Percentiles rank a stretch among this genome's conserved stretches.
These are phyloP conservation scores for Drosophila formosana DNA, from an alignment of 2,888 invertebrate genomes.

Conservation along the genomic window DNA sequence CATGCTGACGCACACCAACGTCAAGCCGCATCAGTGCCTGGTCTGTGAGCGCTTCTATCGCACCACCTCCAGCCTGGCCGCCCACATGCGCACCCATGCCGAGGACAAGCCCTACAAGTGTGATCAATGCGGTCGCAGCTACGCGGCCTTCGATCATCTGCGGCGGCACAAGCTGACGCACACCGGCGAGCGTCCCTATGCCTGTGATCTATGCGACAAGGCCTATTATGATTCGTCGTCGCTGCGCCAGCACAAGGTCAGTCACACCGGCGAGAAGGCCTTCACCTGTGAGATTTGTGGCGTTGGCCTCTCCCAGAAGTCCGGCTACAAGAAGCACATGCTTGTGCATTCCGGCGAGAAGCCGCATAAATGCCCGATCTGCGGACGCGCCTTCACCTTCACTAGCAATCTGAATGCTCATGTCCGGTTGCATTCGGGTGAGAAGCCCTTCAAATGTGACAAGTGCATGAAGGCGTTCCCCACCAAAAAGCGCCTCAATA, in stretches of 20 bases:
- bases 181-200: conserved; percentile 67
- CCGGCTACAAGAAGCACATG: conserved; percentile 85
- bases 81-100: conserved; percentile 70
- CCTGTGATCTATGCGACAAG: conserved; percentile 82
- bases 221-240: conserved; percentile 84
- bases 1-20: conserved; percentile 82
- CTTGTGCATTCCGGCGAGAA: conserved; percentile 84
- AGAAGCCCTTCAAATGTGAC: conserved; percentile 82
- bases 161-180: conserved; percentile 68
- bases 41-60: conserved; percentile 65
- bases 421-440: conserved; percentile 82
- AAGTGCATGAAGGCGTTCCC: conserved; percentile 82
- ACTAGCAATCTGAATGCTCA: conserved; percentile 85
- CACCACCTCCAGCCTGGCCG: conserved; percentile 69
- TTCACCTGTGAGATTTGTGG: conserved; percentile 84
- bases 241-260: conserved; percentile 82
- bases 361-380: conserved; percentile 83
- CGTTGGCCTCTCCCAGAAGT: conserved; percentile 84
- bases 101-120: conserved; percentile 83
- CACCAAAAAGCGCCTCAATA: conserved; percentile 83
- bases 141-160: conserved; percentile 65
- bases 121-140: conserved; percentile 66
- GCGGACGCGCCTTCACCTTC: conserved; percentile 83
- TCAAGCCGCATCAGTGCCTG: conserved; percentile 65
- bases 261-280: conserved; percentile 84